Conservation (phyloP, 2,797 vertebrate species). For the Coluber constrictor region DNA sequence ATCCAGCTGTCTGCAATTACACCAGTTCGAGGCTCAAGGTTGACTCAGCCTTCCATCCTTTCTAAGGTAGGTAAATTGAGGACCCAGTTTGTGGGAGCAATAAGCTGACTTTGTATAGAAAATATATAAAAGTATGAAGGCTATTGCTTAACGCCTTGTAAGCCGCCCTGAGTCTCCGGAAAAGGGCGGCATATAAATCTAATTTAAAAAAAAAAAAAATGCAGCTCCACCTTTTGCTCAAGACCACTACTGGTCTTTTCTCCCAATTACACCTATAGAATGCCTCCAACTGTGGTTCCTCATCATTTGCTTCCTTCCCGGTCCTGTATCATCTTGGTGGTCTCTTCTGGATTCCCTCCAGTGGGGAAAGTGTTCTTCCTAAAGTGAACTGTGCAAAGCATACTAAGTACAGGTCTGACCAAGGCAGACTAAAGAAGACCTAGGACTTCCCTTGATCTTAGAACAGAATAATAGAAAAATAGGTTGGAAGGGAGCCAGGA, state of each 20-base stretch:
- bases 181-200: too few relatives aligned
- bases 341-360: neutral
- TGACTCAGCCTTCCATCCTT: too few relatives aligned
- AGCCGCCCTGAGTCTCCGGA: too few relatives aligned
- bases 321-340: neutral
- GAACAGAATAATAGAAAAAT: neutral
- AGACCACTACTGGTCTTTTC: neutral
- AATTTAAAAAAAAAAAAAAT: too few relatives aligned
- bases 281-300: neutral
- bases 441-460: neutral
- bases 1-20: too few relatives aligned
- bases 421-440: neutral
- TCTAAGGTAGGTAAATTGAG: too few relatives aligned
- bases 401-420: neutral
- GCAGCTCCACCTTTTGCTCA: neutral
- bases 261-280: neutral
- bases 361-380: neutral
- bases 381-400: neutral
- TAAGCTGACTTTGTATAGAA: too few relatives aligned
- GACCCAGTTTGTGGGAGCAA: too few relatives aligned
- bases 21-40: too few relatives aligned
- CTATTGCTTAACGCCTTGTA: too few relatives aligned
- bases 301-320: neutral
- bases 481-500: neutral
- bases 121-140: too few relatives aligned